Percentiles rank a stretch among this genome's conserved stretches.
Evolutionary conservation across 2,113 vertebrate genomes (phyloP).

Genomic region (Echinops telfairi): DNA sequence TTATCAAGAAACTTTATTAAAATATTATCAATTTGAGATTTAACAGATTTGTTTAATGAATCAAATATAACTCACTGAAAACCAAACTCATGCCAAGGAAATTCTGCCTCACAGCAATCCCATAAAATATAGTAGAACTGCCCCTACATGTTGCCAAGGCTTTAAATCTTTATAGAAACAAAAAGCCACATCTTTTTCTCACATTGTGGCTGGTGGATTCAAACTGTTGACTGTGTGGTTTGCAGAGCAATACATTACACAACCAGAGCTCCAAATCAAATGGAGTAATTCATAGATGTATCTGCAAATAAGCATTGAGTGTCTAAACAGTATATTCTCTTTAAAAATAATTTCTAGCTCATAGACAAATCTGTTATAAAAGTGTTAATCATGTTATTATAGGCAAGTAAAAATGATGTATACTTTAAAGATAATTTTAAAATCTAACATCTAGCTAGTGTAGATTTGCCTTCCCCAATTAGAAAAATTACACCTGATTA

Average conservation of each 20-base stretch:
- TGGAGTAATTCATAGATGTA: conserved; percentile 24
- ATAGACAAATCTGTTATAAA: conserved; percentile 10
- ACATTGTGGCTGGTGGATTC: too few species aligned
- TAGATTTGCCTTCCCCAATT: too few species aligned
- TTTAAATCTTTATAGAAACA: too few species aligned
- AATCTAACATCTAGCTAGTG: too few species aligned
- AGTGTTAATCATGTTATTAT: neutral
- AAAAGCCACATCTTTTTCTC: too few species aligned
- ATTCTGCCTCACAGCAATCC: too few species aligned
- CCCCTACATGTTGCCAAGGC: too few species aligned
- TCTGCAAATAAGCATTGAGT: neutral
- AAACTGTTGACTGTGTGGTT: too few species aligned
- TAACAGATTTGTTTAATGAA: conserved; percentile 28
- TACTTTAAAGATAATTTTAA: conserved; percentile 27
- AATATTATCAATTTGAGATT: neutral
- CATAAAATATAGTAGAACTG: too few species aligned
- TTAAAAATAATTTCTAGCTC: conserved; percentile 32
- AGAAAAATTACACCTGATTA: neutral
- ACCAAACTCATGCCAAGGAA: too few species aligned
- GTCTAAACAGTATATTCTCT: conserved; percentile 47
- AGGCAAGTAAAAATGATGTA: neutral
- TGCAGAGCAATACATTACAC: too few species aligned
- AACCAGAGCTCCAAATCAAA: too few species aligned
- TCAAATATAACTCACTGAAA: neutral
- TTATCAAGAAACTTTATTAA: conserved; percentile 44